These are phyloP conservation scores for Hypomecis atomaria DNA, from an alignment of 2,888 invertebrate genomes.

Conservation along the genomic window DNA sequence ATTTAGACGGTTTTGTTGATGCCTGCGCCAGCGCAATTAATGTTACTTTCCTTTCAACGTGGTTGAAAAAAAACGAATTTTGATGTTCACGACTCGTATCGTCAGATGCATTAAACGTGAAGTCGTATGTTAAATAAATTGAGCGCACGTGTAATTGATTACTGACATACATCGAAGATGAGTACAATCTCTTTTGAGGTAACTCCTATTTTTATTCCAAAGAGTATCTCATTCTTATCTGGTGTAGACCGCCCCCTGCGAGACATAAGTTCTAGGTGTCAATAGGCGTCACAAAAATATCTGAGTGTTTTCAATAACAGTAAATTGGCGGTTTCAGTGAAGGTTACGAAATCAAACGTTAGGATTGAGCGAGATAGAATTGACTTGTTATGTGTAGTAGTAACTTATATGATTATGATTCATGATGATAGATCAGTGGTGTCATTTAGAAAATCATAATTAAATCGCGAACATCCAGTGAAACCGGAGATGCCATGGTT, in stretches of 20 bases:
- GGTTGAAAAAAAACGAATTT: slow-evolving; percentile 58
- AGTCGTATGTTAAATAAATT: slow-evolving; percentile 70
- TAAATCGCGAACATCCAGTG: neutral
- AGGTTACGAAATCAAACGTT: too few relatives aligned
- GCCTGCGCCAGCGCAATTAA: slow-evolving; percentile 70
- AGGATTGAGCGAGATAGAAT: too few relatives aligned
- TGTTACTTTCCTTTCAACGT: slow-evolving; percentile 68
- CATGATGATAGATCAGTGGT: too few relatives aligned
- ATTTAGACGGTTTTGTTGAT: slow-evolving; percentile 70
- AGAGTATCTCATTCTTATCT: neutral
- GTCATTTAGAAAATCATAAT: too few relatives aligned
- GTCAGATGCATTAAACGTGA: slow-evolving; percentile 71
- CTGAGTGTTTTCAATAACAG: too few relatives aligned
- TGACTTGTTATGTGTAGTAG: too few relatives aligned
- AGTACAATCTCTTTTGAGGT: slow-evolving; percentile 37
- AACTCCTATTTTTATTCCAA: slow-evolving; percentile 10
- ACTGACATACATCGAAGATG: slow-evolving; percentile 53
- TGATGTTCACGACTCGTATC: slow-evolving; percentile 73
- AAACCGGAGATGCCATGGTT: neutral
- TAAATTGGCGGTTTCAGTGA: too few relatives aligned
- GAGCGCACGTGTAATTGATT: slow-evolving; percentile 66
- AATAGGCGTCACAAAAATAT: too few relatives aligned
- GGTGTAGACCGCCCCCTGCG: too few relatives aligned
- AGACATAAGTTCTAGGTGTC: too few relatives aligned
- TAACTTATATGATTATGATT: too few relatives aligned